Percentiles rank a stretch among this genome's conserved stretches.
phyloP scores from a whole-genome alignment of 1,140 invertebrate species.

The Drosophila malerkotliana region DNA sequence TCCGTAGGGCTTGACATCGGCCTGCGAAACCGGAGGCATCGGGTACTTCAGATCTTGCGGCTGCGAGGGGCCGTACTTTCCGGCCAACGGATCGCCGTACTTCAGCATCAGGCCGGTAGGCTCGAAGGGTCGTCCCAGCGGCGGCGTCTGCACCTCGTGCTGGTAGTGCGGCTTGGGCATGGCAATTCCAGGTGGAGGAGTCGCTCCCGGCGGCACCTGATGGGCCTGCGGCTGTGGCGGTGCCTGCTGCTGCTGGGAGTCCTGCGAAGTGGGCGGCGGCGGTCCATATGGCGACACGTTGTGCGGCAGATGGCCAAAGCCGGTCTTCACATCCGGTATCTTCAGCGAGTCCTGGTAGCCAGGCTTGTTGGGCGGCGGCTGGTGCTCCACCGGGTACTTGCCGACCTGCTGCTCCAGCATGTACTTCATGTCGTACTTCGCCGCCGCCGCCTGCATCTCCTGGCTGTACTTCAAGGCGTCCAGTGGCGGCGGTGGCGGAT shows the following conservation, averaged over 20 bases:
- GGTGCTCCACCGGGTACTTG: slow-evolving; percentile 72
- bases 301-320: slow-evolving; percentile 68
- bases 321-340: slow-evolving; percentile 75
- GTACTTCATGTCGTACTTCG: slow-evolving; percentile 83
- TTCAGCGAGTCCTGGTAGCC: slow-evolving; percentile 73
- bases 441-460: slow-evolving; percentile 76
- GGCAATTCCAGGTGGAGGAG: slow-evolving; percentile 72
- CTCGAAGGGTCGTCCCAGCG: slow-evolving; percentile 76
- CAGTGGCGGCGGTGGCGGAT: slow-evolving; percentile 69
- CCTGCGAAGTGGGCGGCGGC: slow-evolving; percentile 30
- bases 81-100: slow-evolving; percentile 77
- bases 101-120: slow-evolving; percentile 79
- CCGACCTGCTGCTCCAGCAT: slow-evolving; percentile 72
- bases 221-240: slow-evolving; percentile 48
- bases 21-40: slow-evolving; percentile 65
- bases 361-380: slow-evolving; percentile 49
- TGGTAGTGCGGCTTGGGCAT: slow-evolving; percentile 83
- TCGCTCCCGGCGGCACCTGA: slow-evolving; percentile 67
- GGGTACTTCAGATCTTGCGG: slow-evolving; percentile 83
- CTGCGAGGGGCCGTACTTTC: slow-evolving; percentile 70
- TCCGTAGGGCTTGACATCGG: slow-evolving; percentile 60
- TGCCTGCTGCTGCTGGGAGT: slow-evolving; percentile 38
- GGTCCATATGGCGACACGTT: slow-evolving; percentile 45
- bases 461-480: slow-evolving; percentile 81
- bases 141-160: slow-evolving; percentile 77